Percentiles rank a stretch among this genome's conserved stretches.
Evolutionary conservation across 2,113 vertebrate species (phyloP).

Genomic region (Cyrtonyx montezumae): DNA sequence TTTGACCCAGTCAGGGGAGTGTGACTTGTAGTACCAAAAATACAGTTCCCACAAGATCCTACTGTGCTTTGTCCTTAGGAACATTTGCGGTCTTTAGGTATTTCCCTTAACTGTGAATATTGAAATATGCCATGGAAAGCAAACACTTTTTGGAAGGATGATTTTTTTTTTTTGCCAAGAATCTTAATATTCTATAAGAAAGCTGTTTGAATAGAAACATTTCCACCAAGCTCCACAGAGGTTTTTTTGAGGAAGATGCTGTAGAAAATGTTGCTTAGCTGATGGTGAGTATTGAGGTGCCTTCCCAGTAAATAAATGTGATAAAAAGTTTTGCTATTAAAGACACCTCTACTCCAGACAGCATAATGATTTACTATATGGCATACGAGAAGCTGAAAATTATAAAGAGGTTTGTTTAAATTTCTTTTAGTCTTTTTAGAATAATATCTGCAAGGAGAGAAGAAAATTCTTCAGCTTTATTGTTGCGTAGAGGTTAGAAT

Average conservation of each 20-base stretch:
- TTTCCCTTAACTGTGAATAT: slow-evolving; percentile 9
- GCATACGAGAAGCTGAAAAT: background rate
- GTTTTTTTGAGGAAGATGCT: background rate
- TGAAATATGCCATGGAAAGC: background rate
- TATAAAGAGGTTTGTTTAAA: background rate
- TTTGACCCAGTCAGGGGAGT: accelerated
- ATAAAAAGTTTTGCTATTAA: background rate
- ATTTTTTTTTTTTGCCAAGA: background rate
- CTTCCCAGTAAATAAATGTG: background rate
- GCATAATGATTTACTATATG: background rate
- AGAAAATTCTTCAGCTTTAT: background rate
- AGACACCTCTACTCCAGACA: accelerated
- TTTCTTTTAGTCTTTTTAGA: background rate
- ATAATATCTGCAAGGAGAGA: background rate
- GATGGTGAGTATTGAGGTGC: background rate
- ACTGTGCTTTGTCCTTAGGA: background rate
- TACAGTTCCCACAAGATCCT: background rate
- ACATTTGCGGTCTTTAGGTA: background rate
- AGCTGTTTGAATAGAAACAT: background rate
- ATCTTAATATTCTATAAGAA: background rate
- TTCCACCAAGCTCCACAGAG: background rate
- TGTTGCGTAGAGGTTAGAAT: background rate
- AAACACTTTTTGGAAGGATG: slow-evolving; percentile 6
- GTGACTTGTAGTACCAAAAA: background rate
- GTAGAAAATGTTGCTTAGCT: background rate